Conservation (phyloP, 2,888 invertebrate species). For the Spialia ferax region DNA sequence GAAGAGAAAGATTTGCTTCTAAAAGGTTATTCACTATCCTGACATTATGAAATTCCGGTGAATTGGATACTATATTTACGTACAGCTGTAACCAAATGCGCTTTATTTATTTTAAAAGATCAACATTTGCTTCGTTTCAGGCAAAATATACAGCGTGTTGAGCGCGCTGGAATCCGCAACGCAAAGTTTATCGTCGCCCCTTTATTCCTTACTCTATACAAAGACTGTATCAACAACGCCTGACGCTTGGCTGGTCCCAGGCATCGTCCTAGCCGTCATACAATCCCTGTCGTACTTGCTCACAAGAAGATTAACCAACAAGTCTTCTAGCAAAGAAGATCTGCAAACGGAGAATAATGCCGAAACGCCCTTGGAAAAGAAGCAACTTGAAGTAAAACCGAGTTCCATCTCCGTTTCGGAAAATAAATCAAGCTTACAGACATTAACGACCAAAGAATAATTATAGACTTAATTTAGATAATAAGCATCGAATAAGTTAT, state of each 20-base stretch:
- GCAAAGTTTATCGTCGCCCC: conserved; percentile 73
- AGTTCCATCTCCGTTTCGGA: background rate
- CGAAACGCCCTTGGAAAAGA: conserved; percentile 6
- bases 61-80: too few relatives aligned
- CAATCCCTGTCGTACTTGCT: conserved; percentile 70
- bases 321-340: conserved; percentile 9
- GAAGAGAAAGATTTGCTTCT: too few relatives aligned
- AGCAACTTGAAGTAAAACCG: conserved; percentile 15
- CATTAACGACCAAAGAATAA: conserved; percentile 37
- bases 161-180: conserved; percentile 80
- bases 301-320: conserved; percentile 53
- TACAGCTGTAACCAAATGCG: too few relatives aligned
- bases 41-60: too few relatives aligned
- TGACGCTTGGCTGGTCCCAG: conserved; percentile 78
- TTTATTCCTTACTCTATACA: conserved; percentile 76
- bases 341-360: conserved; percentile 13
- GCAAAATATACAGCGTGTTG: conserved; percentile 82
- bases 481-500: conserved; percentile 33
- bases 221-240: conserved; percentile 70
- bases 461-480: conserved; percentile 30
- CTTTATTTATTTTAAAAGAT: background rate
- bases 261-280: conserved; percentile 63
- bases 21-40: too few relatives aligned
- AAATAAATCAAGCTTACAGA: conserved; percentile 9
- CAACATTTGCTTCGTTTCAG: conserved; percentile 55